Percentiles rank a stretch among this genome's conserved stretches.
These are phyloP conservation scores for Sebastes matsubarae DNA, from an alignment of 2,797 vertebrate species.

Conservation along the genomic window DNA sequence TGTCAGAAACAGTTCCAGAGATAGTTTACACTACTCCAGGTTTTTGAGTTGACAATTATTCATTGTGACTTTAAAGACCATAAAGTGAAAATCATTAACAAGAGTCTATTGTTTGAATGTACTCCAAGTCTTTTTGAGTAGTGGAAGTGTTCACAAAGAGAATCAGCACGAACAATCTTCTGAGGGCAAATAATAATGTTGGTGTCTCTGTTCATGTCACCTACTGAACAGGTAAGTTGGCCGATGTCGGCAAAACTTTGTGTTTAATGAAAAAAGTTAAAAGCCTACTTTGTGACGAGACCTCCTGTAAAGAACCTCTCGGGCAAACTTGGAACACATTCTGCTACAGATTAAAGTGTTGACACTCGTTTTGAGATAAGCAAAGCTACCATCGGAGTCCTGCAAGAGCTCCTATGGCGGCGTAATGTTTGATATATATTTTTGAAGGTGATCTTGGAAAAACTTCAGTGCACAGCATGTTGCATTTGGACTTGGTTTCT, in stretches of 20 bases:
- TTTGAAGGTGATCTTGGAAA: not conserved
- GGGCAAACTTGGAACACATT: slow-evolving; percentile 1
- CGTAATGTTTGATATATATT: slow-evolving; percentile 14
- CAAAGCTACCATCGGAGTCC: slow-evolving; percentile 3
- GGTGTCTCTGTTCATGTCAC: not conserved
- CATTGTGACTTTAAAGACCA: not conserved
- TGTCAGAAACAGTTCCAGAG: not conserved
- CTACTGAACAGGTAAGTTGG: not conserved
- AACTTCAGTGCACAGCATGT: not conserved
- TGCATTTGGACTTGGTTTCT: not conserved
- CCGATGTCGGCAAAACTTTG: not conserved
- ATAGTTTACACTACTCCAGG: not conserved
- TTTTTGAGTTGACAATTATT: not conserved
- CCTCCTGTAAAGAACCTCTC: slow-evolving; percentile 3
- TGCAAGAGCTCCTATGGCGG: not conserved
- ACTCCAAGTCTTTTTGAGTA: not conserved
- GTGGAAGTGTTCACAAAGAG: not conserved
- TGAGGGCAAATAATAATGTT: not conserved
- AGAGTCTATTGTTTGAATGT: not conserved
- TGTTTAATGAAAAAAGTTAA: slow-evolving; percentile 13
- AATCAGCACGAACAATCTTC: not conserved
- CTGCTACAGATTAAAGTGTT: slow-evolving; percentile 15
- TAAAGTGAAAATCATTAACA: not conserved
- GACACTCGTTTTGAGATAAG: slow-evolving; percentile 20
- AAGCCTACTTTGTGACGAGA: slow-evolving; percentile 9